A percentile compares a stretch with the other conserved stretches of the same genome.
Evolutionary conservation across 1,140 invertebrate species (phyloP).

Genomic region (Drosophila insularis): DNA sequence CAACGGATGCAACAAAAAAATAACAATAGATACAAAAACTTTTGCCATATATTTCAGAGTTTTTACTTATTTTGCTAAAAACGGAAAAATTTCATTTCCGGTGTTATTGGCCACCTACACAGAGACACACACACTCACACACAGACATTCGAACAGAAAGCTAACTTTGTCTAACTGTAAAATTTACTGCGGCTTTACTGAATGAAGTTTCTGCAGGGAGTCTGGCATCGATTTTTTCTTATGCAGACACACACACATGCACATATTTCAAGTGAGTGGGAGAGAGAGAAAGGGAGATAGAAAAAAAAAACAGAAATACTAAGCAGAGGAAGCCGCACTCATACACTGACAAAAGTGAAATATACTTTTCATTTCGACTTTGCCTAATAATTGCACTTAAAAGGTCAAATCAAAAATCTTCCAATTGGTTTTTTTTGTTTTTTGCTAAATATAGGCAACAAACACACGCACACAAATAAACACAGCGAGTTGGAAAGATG

Average conservation of each 20-base stretch:
- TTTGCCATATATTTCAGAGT: conserved; percentile 50
- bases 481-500: conserved; percentile 32
- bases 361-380: conserved; percentile 31
- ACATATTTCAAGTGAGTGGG: conserved; percentile 10
- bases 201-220: conserved; percentile 75
- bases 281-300: neutral
- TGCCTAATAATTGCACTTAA: conserved; percentile 52
- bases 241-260: conserved; percentile 52
- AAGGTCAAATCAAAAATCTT: conserved; percentile 65
- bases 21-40: conserved; percentile 47
- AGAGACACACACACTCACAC: conserved; percentile 24
- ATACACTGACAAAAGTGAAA: conserved; percentile 18
- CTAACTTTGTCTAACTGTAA: conserved; percentile 70
- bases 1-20: conserved; percentile 42
- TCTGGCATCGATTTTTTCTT: conserved; percentile 79
- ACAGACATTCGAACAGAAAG: conserved; percentile 16
- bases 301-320: neutral
- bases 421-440: conserved; percentile 59
- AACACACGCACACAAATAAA: conserved; percentile 1
- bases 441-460: conserved; percentile 60
- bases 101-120: conserved; percentile 45
- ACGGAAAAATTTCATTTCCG: conserved; percentile 71
- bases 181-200: conserved; percentile 65
- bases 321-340: conserved; percentile 19
- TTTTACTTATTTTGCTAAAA: conserved; percentile 38